These are phyloP conservation scores for Palythoa heliodiscus DNA, from an alignment of 92 coral and sea anemone species.

Conservation along the genomic window DNA sequence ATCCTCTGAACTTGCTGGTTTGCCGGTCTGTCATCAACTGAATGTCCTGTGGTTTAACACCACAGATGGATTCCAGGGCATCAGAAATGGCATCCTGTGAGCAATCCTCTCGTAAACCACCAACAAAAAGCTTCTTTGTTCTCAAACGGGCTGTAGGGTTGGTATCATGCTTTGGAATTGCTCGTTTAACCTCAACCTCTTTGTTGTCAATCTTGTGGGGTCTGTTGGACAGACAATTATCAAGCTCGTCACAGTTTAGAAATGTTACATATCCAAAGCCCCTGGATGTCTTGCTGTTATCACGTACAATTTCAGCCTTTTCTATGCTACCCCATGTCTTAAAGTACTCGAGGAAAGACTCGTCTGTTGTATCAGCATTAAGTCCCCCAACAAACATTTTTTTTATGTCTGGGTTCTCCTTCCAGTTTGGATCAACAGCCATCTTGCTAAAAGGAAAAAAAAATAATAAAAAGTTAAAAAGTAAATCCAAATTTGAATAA, in stretches of 20 bases:
- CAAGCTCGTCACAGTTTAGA: constrained; percentile 56
- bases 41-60: constrained; percentile 59
- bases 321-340: constrained; percentile 59
- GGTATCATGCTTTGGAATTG: constrained; percentile 91
- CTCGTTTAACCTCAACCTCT: constrained; percentile 77
- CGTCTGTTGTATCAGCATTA: constrained; percentile 52
- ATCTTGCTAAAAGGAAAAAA: neutral
- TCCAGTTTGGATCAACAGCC: constrained; percentile 44
- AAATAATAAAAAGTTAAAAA: too few species aligned
- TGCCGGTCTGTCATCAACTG: constrained; percentile 58
- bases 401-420: constrained; percentile 64
- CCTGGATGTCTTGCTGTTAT: constrained; percentile 53
- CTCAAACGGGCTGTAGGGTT: constrained; percentile 72
- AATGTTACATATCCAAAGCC: constrained; percentile 71
- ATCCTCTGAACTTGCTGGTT: constrained; percentile 62
- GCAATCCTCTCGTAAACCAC: constrained; percentile 80
- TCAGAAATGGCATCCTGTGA: constrained; percentile 68
- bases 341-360: constrained; percentile 52
- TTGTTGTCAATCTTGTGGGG: constrained; percentile 79
- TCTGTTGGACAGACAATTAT: constrained; percentile 47
- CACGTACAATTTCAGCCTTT: constrained; percentile 52
- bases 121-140: constrained; percentile 93
- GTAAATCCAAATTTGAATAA: too few species aligned
- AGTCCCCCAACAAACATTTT: constrained; percentile 74
- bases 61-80: constrained; percentile 67